Evolutionary conservation across 92 coral and sea anemone species (phyloP).

Genomic region (Actinostola sp.): DNA sequence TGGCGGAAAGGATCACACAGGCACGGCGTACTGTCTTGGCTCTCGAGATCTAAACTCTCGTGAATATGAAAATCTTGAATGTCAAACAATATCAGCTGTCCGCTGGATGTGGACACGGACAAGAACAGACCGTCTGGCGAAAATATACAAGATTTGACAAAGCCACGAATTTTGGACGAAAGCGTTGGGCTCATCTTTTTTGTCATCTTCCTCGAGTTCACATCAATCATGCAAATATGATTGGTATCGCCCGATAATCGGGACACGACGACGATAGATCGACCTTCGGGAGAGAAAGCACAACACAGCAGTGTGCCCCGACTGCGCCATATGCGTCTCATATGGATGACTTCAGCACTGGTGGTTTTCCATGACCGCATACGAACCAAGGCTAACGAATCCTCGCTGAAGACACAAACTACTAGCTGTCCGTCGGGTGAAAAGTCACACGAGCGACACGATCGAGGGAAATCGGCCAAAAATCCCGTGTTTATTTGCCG

Average conservation of each 20-base stretch:
- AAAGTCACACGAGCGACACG: constrained; percentile 86
- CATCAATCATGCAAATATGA: constrained; percentile 84
- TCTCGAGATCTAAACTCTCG: constrained; percentile 77
- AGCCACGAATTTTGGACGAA: constrained; percentile 76
- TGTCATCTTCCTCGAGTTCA: constrained; percentile 69
- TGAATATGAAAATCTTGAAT: constrained; percentile 82
- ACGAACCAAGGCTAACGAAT: constrained; percentile 82
- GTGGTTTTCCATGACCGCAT: constrained; percentile 95
- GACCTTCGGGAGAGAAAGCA: constrained; percentile 86
- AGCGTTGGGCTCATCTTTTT: constrained; percentile 76
- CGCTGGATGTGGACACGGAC: constrained; percentile 77
- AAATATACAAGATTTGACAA: constrained; percentile 77
- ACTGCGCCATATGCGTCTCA: constrained; percentile 87
- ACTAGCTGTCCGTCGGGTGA: constrained; percentile 92
- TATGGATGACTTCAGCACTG: constrained; percentile 89
- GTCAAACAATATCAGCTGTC: constrained; percentile 80
- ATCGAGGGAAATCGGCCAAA: constrained; percentile 88
- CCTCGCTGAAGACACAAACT: constrained; percentile 85
- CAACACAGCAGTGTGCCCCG: constrained; percentile 82
- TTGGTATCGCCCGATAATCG: constrained; percentile 74
- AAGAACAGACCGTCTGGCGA: constrained; percentile 87
- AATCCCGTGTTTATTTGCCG: constrained; percentile 89
- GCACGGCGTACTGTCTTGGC: constrained; percentile 56
- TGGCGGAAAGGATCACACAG: constrained; percentile 79
- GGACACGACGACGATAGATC: constrained; percentile 82